Evolutionary conservation across 2,888 invertebrate genomes (phyloP), one percentile per base, ranked within the genome.

Genomic region (Meganola albula): DNA sequence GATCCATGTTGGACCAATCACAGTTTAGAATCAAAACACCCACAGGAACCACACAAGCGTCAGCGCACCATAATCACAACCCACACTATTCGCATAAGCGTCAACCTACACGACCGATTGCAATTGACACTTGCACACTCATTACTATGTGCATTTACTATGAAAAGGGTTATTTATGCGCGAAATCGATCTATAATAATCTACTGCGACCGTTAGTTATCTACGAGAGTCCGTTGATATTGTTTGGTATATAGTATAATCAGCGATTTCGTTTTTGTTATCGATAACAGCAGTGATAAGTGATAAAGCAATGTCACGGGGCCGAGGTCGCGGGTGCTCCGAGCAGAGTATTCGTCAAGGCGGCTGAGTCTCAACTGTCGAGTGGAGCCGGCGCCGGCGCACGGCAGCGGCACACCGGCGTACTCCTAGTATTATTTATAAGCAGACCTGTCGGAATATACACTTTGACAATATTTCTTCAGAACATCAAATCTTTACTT

Each of bases 1-100:
- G 90, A 89, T 95, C 95, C 95, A 95, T 94, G 61, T 60, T 74
- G 67, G 59, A 57, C 72, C 74, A 79, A 80, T 84, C 72, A 65
- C 62, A 62, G 66, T 62, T 76, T 64, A 67, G 66, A 70, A 74
- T 73, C 68, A 72, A 73, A 69, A 72, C 77, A 79, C 82, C 78
- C 82, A 82, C 83, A 57, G 58, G 56, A 60, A 59, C 75, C 48
- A 72, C 72, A 68, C 57, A 66, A 62, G 63, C 63, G 64, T 72
- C 67, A 65, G 54, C 79, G 63, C 72, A 70, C 85, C 85, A 85
- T 84, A 85, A 82, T 76, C 74, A 73, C 76, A 66, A 53, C 84
- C 85, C 66, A 84, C 84, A 66, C 73, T 42, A 65, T 57, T 24
- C 44, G 52, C 56, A 63, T 65, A 64, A 73, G 69, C 52, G 44